Conservation (phyloP, 2,113 vertebrate genomes). For the Carlito syrichta region DNA sequence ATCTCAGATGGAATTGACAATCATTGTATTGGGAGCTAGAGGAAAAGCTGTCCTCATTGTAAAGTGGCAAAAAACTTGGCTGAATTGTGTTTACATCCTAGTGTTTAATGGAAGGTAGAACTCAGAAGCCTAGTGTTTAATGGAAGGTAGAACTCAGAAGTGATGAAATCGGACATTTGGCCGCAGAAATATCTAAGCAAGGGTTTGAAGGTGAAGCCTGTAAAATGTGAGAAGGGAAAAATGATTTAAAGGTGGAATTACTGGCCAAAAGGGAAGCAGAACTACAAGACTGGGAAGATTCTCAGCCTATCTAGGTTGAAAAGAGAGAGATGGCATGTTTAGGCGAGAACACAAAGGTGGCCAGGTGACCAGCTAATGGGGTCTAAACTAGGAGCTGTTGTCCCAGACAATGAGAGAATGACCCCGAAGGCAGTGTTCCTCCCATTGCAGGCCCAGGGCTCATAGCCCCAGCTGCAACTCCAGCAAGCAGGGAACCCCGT, state of each 20-base stretch:
- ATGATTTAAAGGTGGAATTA: not conserved
- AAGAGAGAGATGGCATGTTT: not conserved
- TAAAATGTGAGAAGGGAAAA: not conserved
- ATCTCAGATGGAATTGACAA: not conserved
- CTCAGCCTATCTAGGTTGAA: not conserved
- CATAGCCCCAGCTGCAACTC: not conserved
- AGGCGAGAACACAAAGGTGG: not conserved
- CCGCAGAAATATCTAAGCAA: not conserved
- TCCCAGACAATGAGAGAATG: not conserved
- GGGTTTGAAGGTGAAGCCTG: not conserved
- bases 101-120: not conserved
- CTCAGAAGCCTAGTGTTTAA: not conserved
- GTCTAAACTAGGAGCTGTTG: not conserved
- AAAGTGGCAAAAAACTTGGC: not conserved
- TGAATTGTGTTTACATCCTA: not conserved
- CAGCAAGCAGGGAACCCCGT: not conserved
- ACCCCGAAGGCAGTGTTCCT: not conserved
- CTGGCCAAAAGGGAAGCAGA: not conserved
- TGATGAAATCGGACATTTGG: not conserved
- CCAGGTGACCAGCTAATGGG: not conserved
- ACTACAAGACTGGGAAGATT: not conserved
- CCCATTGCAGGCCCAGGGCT: not conserved
- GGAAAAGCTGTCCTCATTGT: not conserved
- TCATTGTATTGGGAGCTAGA: not conserved
- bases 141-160: not conserved